Evolutionary conservation across 2,888 invertebrate species (phyloP), one percentile per base, ranked within the genome.

Genomic region (Imbricaverruca yamaguchii): DNA sequence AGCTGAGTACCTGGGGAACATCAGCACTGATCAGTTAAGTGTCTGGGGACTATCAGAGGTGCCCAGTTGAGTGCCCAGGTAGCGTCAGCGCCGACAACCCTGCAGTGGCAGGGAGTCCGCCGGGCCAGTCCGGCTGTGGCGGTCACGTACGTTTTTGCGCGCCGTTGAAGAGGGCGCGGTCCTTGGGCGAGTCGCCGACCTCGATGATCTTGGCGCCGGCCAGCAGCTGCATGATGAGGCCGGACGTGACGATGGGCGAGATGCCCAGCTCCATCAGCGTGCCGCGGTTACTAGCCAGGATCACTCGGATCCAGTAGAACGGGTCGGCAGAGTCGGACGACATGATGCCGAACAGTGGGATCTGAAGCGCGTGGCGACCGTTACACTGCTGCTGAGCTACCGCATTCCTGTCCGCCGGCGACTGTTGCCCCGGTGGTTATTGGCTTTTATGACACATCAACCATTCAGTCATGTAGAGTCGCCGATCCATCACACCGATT

Each of bases 311-410:
- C 99, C 99, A 99, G 88, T 99, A 99, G 89, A 99, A 99, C 10
- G 99, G 99, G 94, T 99, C 99, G 82, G 99, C 99, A 69, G 98
- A 98, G 90, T 99, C 99, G 87, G 98, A 98, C 85, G 98, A 98
- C 98, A 99, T 99, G 86, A 99, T 99, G 86, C 99, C 99, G 87
- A 98, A 98, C 85, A 99, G 89, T 84, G 98, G 98, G 87, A 98
- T 98, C 95, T 98, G 86, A 25, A 84, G 82, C 18, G 74, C 81
- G 65, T 63, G 69, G 39, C 39, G 39, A 39, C 39, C 39, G 39
- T 39, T 39, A 39, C 39, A 1, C 39, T 39, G 39, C 39, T 39
- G 39, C 39, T 39, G 39, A 39, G 39, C 39, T 39, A 4, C 39
- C 39, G 39, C 39, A 39, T 4, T 4, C 39, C 39, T 39, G 39